A percentile compares a stretch with the other conserved stretches of the same genome.
These are phyloP conservation scores for Morpho achilles DNA, from an alignment of 2,888 invertebrate genomes.

Conservation along the genomic window DNA sequence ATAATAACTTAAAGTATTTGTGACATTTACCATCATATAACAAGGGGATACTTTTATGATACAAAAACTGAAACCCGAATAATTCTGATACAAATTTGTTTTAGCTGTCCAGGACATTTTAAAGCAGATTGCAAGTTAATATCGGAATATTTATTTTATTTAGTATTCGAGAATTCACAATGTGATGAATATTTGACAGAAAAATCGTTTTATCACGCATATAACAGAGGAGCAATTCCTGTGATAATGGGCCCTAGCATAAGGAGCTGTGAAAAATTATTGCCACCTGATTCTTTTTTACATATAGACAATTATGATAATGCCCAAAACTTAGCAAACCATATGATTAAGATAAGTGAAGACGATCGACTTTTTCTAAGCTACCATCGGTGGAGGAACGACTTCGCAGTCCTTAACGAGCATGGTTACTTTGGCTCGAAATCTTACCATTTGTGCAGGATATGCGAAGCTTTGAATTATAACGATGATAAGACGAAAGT, in stretches of 20 bases:
- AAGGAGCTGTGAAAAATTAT: constrained; percentile 65
- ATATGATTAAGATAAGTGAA: constrained; percentile 67
- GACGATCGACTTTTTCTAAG: constrained; percentile 46
- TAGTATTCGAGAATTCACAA: constrained; percentile 84
- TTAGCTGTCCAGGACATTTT: constrained; percentile 83
- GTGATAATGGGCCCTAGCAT: constrained; percentile 81
- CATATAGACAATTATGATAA: constrained; percentile 77
- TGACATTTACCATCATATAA: too few relatives aligned
- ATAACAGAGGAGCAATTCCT: constrained; percentile 80
- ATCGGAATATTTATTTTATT: constrained; percentile 81
- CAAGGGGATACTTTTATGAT: background rate
- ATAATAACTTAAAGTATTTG: too few relatives aligned
- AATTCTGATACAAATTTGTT: constrained; percentile 32
- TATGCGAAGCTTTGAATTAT: constrained; percentile 84
- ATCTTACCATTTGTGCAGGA: constrained; percentile 81
- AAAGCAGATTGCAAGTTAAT: constrained; percentile 77
- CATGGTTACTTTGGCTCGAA: constrained; percentile 83
- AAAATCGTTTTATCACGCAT: constrained; percentile 84
- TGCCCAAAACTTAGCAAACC: constrained; percentile 70
- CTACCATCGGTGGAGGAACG: constrained; percentile 80
- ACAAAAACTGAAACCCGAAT: background rate
- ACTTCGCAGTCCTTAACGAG: constrained; percentile 80
- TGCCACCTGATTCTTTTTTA: constrained; percentile 82
- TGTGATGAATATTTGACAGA: constrained; percentile 86
- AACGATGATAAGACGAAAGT: constrained; percentile 54